These are phyloP conservation scores for Propithecus perrieri DNA, from an alignment of 2,797 vertebrate genomes.

Conservation along the genomic window DNA sequence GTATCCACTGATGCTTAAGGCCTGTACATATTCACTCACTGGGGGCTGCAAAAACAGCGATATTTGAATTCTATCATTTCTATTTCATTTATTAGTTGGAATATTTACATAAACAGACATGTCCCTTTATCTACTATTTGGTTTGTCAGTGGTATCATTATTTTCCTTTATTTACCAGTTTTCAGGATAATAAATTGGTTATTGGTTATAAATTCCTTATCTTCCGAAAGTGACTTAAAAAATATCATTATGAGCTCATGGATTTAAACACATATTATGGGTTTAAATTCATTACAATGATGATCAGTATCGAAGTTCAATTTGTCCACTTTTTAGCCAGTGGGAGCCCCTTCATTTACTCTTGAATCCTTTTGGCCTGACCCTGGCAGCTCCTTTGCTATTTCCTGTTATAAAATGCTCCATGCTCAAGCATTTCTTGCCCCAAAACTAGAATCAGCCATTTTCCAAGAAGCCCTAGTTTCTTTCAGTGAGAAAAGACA, in stretches of 20 bases:
- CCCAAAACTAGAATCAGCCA: neutral
- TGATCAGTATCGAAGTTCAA: neutral
- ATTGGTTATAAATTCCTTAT: neutral
- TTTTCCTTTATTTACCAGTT: neutral
- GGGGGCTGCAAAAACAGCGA: neutral
- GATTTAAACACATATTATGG: neutral
- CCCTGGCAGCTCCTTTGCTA: neutral
- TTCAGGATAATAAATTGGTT: neutral
- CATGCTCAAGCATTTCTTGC: neutral
- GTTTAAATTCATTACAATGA: neutral
- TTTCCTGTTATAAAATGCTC: neutral
- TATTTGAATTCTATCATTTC: neutral
- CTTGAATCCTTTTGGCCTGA: neutral
- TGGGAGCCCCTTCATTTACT: neutral
- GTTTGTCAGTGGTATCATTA: neutral
- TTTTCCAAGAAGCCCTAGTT: neutral
- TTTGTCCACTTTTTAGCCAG: neutral
- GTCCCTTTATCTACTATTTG: neutral
- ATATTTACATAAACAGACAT: neutral
- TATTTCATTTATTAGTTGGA: neutral
- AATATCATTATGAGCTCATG: neutral
- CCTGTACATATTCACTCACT: neutral
- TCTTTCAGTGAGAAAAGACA: neutral
- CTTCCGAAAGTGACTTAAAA: neutral
- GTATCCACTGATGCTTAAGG: neutral